These are phyloP conservation scores for Bombyx mandarina DNA, from an alignment of 1,140 invertebrate species.

Conservation along the genomic window DNA sequence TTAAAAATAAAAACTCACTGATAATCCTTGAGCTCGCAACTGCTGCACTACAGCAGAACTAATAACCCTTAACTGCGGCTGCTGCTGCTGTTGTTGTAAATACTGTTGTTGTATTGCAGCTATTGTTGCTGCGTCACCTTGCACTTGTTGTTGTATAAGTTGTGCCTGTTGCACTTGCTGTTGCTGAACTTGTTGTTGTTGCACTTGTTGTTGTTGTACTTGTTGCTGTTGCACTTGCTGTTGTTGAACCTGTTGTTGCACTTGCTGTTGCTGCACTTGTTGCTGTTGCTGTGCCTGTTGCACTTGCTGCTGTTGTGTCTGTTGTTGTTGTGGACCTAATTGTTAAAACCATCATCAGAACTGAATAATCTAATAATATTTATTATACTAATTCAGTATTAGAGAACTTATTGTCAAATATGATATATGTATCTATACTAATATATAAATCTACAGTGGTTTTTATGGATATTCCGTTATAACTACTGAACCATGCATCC, in stretches of 20 bases:
- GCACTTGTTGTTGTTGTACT: constrained; percentile 17
- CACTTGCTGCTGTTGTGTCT: constrained; percentile 29
- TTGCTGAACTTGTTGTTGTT: constrained; percentile 18
- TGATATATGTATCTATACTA: too few species aligned
- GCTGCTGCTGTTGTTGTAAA: constrained; percentile 70
- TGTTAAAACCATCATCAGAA: too few species aligned
- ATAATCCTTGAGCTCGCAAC: constrained; percentile 62
- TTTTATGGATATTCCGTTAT: too few species aligned
- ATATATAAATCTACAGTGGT: too few species aligned
- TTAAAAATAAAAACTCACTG: constrained; percentile 34
- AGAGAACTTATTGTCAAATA: neutral
- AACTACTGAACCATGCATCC: too few species aligned
- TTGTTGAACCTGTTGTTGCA: constrained; percentile 59
- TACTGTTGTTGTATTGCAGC: constrained; percentile 65
- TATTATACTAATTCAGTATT: neutral
- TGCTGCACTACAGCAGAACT: constrained; percentile 69
- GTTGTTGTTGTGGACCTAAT: constrained; percentile 39
- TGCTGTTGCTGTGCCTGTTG: constrained; percentile 21
- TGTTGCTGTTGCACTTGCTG: constrained; percentile 42
- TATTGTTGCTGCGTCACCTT: constrained; percentile 49
- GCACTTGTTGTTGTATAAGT: constrained; percentile 49
- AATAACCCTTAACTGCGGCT: constrained; percentile 67
- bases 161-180: constrained; percentile 36
- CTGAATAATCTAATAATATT: too few species aligned
- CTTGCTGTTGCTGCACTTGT: constrained; percentile 52